Evolutionary conservation across 2,797 vertebrate species (phyloP).

Genomic region (Mus caroli): DNA sequence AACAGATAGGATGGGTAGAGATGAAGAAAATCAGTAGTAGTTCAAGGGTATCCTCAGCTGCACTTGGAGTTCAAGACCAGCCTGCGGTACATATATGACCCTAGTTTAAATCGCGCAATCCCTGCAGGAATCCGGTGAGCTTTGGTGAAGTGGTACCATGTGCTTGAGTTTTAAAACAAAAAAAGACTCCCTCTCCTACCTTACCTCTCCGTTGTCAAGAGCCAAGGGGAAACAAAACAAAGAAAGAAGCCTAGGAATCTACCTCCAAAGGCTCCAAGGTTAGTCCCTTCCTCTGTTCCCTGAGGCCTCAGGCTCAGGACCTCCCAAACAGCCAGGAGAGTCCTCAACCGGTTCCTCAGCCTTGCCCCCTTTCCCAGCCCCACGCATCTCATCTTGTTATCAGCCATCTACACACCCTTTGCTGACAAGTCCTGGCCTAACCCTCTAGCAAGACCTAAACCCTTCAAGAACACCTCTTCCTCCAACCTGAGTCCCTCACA

Average conservation of each 20-base stretch:
- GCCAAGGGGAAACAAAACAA: not conserved
- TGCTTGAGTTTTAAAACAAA: not conserved
- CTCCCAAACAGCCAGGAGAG: not conserved
- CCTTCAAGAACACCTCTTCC: not conserved
- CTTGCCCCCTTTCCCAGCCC: not conserved
- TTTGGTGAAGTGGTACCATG: not conserved
- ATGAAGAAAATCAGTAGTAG: not conserved
- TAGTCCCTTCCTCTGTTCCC: not conserved
- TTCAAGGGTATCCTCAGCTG: not conserved
- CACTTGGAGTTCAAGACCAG: not conserved
- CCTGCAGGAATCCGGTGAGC: not conserved
- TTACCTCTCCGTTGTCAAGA: constrained; percentile 6
- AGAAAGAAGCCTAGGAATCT: not conserved
- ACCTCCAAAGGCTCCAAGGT: not conserved
- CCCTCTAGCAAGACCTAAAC: not conserved
- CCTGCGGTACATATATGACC: not conserved
- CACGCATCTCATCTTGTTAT: not conserved
- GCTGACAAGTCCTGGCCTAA: not conserved
- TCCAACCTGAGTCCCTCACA: not conserved
- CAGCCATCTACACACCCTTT: not conserved
- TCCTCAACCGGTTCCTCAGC: not conserved
- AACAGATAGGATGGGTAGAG: not conserved
- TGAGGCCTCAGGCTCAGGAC: not conserved
- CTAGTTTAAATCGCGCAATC: not conserved
- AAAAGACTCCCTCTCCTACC: not conserved